phyloP scores from a whole-genome alignment of 2,888 invertebrate genomes.

The Euspilapteryx auroguttella region DNA sequence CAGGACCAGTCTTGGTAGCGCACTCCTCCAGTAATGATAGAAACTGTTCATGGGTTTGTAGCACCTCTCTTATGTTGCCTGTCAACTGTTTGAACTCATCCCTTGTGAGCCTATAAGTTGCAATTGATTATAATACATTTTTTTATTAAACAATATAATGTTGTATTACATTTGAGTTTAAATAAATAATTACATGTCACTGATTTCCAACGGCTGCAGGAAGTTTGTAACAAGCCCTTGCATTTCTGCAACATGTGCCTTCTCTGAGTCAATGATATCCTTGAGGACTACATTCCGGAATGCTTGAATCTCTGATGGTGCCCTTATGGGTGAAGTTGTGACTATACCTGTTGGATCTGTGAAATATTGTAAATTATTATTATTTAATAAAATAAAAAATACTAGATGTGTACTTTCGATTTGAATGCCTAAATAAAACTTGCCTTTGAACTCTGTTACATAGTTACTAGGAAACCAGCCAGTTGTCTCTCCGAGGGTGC shows the following conservation, averaged over 20 bases:
- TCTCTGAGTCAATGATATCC: conserved; percentile 91
- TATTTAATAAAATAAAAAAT: no score
- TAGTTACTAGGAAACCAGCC: conserved; percentile 99
- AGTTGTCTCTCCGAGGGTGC: conserved; percentile 90
- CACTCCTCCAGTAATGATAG: conserved; percentile 78
- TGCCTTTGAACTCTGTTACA: conserved; percentile 86
- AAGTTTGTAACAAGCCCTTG: conserved; percentile 84
- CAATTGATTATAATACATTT: conserved; percentile 2
- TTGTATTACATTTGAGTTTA: no score
- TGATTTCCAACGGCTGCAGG: conserved; percentile 82
- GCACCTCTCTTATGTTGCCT: conserved; percentile 86
- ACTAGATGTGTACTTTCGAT: no score
- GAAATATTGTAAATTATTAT: conserved; percentile 3
- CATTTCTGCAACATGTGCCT: conserved; percentile 87
- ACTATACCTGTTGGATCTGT: conserved; percentile 58
- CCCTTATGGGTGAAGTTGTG: conserved; percentile 65
- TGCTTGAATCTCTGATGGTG: conserved; percentile 72
- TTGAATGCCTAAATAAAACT: no score
- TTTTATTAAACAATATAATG: no score
- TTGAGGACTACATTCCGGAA: conserved; percentile 85
- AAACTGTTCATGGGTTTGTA: conserved; percentile 82
- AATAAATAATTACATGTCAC: conserved; percentile 84
- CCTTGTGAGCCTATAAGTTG: conserved; percentile 68
- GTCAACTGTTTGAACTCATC: conserved; percentile 87
- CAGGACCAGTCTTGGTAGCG: conserved; percentile 68